phyloP scores from a whole-genome alignment of 2,113 vertebrate genomes.

The Okapia johnstoni region DNA sequence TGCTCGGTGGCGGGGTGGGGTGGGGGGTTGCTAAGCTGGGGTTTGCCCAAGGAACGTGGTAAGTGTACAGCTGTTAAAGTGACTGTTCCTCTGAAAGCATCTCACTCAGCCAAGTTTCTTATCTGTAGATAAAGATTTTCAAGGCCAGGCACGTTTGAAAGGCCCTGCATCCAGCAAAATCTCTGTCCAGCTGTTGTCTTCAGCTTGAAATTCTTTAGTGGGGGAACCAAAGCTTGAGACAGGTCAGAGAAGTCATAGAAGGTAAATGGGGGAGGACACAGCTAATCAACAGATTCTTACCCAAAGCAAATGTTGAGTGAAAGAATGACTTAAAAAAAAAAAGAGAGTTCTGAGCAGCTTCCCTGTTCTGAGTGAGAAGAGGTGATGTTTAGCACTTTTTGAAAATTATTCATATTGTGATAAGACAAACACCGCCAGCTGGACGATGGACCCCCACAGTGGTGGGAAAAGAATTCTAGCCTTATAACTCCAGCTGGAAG shows the following conservation, averaged over 20 bases:
- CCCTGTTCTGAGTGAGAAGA: not conserved
- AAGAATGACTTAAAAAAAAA: not conserved
- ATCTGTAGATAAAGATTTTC: constrained; percentile 35
- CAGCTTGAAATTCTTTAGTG: not conserved
- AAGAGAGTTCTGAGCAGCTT: not conserved
- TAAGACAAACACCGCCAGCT: not conserved
- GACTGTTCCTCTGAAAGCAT: not conserved
- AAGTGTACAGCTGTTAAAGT: not conserved
- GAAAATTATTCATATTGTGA: not conserved
- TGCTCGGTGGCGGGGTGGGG: not conserved
- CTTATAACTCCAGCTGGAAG: not conserved
- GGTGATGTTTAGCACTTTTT: not conserved
- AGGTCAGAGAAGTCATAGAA: not conserved
- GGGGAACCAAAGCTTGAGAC: not conserved
- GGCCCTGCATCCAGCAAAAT: not conserved
- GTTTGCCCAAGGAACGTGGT: not conserved
- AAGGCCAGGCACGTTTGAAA: constrained; percentile 14
- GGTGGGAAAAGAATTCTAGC: not conserved
- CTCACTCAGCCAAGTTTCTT: not conserved
- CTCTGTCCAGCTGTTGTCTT: not conserved
- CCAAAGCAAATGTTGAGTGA: not conserved
- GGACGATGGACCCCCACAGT: not conserved
- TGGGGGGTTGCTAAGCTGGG: not conserved
- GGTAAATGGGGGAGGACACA: not conserved
- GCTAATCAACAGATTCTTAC: not conserved